Evolutionary conservation across 2,888 invertebrate species (phyloP).

Genomic region (Tenthredo mesomela): DNA sequence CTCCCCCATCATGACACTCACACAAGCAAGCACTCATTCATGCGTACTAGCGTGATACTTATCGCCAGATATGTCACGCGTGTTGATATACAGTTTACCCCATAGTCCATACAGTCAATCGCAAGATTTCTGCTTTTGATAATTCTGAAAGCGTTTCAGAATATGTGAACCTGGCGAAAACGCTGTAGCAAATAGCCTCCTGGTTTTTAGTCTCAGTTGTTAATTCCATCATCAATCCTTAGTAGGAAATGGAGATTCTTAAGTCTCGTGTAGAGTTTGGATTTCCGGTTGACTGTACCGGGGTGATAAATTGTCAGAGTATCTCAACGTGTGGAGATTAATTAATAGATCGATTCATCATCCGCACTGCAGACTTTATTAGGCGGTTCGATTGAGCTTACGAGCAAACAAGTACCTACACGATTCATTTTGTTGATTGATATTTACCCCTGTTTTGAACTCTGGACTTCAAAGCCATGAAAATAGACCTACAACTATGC

Average conservation of each 20-base stretch:
- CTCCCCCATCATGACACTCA: not conserved
- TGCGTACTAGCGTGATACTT: not conserved
- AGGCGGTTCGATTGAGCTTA: not conserved
- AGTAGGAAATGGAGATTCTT: not conserved
- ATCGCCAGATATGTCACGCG: not conserved
- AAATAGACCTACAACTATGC: not conserved
- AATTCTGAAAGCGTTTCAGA: not conserved
- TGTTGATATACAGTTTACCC: not conserved
- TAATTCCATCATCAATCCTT: not conserved
- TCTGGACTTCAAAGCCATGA: not conserved
- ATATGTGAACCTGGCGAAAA: too few species aligned
- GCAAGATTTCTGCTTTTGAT: not conserved
- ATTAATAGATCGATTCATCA: not conserved
- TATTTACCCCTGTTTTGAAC: not conserved
- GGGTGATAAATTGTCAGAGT: not conserved
- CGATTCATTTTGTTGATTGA: not conserved
- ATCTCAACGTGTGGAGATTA: not conserved
- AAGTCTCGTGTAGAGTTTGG: not conserved
- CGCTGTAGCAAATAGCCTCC: not conserved
- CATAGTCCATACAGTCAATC: not conserved
- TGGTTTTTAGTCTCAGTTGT: not conserved
- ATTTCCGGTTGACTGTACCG: slow-evolving; percentile 9
- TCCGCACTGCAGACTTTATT: not conserved
- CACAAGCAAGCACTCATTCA: not conserved
- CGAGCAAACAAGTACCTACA: not conserved